These are phyloP conservation scores for Alectoris magna DNA, from an alignment of 2,797 vertebrate genomes.

Conservation along the genomic window DNA sequence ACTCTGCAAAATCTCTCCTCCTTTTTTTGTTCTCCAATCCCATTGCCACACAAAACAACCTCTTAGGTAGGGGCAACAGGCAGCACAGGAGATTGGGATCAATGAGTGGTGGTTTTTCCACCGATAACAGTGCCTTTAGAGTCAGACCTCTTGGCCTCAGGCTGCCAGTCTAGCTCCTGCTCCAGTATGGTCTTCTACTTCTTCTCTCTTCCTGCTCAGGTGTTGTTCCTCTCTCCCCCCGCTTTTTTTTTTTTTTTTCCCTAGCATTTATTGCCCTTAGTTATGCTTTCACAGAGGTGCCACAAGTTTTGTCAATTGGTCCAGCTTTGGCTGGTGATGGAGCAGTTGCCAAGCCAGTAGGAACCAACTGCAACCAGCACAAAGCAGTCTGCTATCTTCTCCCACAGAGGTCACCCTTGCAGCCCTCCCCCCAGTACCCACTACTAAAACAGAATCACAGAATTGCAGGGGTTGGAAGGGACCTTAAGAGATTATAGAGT, in stretches of 20 bases:
- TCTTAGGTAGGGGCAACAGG: not conserved
- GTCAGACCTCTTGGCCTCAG: not conserved
- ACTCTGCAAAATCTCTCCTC: not conserved
- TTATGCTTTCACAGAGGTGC: not conserved
- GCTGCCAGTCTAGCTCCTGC: not conserved
- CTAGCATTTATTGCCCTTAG: not conserved
- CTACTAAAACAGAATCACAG: no score
- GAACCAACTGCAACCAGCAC: slow-evolving; percentile 2
- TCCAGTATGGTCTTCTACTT: not conserved
- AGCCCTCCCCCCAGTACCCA: not conserved
- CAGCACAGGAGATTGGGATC: not conserved
- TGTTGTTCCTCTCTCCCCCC: not conserved
- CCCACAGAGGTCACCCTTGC: not conserved
- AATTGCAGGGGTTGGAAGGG: no score
- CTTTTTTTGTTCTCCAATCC: not conserved
- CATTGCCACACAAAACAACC: not conserved
- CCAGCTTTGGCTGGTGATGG: not conserved
- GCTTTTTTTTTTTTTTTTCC: not conserved
- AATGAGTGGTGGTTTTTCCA: not conserved
- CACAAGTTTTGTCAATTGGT: not conserved
- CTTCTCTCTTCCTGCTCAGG: not conserved
- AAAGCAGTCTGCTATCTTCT: not conserved
- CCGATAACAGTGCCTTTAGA: not conserved
- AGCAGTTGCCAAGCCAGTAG: not conserved
- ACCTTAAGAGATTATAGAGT: no score